Base-by-base conservation (phyloP, 2,113 vertebrate genomes). In the Paracanthobrama guichenoti region DNA sequence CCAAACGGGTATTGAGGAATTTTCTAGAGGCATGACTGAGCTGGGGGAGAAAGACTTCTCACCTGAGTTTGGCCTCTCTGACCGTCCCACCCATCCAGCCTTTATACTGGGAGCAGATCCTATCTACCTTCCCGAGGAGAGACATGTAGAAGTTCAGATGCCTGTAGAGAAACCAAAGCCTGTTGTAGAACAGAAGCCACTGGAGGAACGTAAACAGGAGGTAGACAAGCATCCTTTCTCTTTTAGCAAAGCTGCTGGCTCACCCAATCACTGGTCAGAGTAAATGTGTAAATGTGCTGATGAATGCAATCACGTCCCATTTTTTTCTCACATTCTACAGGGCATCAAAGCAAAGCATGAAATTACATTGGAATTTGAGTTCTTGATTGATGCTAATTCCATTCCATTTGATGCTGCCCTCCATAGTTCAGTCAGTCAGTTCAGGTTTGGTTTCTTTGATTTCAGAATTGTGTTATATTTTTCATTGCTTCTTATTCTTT, bases 1-100 rank as follows among this genome's bases (percentile, higher is more conserved):
- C 88, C 97, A 99, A 0, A 94, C 96, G 0, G 97, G 97, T 86
- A 96, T 97, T 87, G 98, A 99, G 90, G 98, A 99, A 92, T 97
- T 99, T 93, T 98, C 97, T 82, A 94, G 95, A 84, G 97, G 97
- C 88, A 96, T 99, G 93, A 93, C 96, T 0, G 98, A 99, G 91
- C 94, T 99, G 0, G 97, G 97, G 69, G 95, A 93, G 39, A 90
- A 91, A 83, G 93, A 93, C 69, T 92, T 95, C 86, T 95, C 97
- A 9, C 96, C 96, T 0, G 98, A 99, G 62, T 92, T 95, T 2
- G 96, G 97, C 86, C 91, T 96, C 62, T 94, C 96, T 88, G 89
- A 95, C 42, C 88, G 82, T n/a, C 80, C 83, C 66, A 87, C 82
- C 71, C 87, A 88, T 82, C 88, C 86, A 28, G 89, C 86, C 62